Base-by-base conservation (phyloP, 1,140 invertebrate species). In the Drosophila sturtevanti region DNA sequence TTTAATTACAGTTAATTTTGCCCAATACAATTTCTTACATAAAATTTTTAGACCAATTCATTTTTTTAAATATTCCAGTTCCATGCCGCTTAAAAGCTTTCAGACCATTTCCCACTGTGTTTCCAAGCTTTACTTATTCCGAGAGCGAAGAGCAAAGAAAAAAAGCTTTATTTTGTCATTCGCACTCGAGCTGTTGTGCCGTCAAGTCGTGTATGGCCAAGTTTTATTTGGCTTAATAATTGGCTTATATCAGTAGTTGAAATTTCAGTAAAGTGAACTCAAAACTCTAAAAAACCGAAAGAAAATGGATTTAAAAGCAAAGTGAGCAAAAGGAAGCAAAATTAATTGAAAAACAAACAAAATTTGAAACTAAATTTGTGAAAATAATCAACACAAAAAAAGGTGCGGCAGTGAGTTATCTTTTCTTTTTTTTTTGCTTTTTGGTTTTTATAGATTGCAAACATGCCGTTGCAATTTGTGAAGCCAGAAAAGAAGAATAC, bases 111-210 rank as follows among this genome's bases (percentile, higher is more conserved):
- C 0, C 52, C 34, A 67, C 37, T 2, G 2, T 31, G 38, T 44
- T 64, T 21, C 56, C 12, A 56, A 55, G 68, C 48, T 64, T 56
- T 38, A 60, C 74, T 77, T 64, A 27, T 51, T 6, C 52, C 1
- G 41, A 48, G 41, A 48, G n/a, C n/a, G n/a, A n/a, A n/a, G 41
- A 48, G 41, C 16, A 11, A 59, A 14, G 7, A 22, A 37, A 18
- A 10, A 48, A 24, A 12, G 12, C 63, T 35, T 35, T 14, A 52
- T 64, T 89, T 72, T 64, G 21, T 89, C 76, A 84, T 68, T 87
- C 69, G 76, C 84, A 68, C 69, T 56, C 68, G 27, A 87, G 82
- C 79, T 89, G 77, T 89, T 69, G 76, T 70, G 82, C 63, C 79
- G 82, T 81, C 54, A 67, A 87, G 82, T 87, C 81, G 77, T 81